These are phyloP conservation scores for Protobothrops flavoviridis DNA, from an alignment of 2,113 vertebrate species.

Conservation along the genomic window DNA sequence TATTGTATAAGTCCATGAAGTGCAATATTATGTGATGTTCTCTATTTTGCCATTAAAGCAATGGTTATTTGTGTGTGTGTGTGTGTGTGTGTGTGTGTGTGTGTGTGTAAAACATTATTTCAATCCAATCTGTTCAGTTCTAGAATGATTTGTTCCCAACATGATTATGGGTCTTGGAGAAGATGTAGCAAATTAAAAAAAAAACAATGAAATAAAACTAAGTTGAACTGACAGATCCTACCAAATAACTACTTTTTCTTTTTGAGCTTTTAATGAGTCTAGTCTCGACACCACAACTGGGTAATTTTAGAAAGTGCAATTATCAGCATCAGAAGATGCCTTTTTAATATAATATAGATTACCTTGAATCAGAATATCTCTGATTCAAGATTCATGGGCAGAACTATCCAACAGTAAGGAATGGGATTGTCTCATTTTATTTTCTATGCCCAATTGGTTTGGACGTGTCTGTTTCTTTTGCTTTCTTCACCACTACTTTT, in stretches of 20 bases:
- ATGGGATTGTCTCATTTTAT: not conserved
- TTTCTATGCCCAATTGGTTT: not conserved
- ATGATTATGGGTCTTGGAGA: not conserved
- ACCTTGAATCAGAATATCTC: not conserved
- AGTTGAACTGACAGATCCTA: accelerated
- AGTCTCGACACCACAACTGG: not conserved
- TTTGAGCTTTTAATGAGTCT: not conserved
- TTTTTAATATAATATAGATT: conserved; percentile 39
- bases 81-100: too few species aligned
- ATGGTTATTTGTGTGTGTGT: not conserved
- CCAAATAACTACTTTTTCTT: not conserved
- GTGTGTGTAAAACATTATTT: not conserved
- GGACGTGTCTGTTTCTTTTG: not conserved
- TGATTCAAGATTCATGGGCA: not conserved
- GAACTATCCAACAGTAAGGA: not conserved
- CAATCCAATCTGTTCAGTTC: conserved; percentile 22
- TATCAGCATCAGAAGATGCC: conserved; percentile 3
- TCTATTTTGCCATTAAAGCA: conserved; percentile 15
- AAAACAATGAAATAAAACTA: not conserved
- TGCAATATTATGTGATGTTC: conserved; percentile 1
- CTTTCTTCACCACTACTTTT: not conserved
- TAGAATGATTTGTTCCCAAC: conserved; percentile 7
- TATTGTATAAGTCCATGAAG: not conserved
- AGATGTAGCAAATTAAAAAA: not conserved
- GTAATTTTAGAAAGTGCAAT: conserved; percentile 43